phyloP scores from a whole-genome alignment of 2,888 invertebrate species.

The Euplagia quadripunctaria region DNA sequence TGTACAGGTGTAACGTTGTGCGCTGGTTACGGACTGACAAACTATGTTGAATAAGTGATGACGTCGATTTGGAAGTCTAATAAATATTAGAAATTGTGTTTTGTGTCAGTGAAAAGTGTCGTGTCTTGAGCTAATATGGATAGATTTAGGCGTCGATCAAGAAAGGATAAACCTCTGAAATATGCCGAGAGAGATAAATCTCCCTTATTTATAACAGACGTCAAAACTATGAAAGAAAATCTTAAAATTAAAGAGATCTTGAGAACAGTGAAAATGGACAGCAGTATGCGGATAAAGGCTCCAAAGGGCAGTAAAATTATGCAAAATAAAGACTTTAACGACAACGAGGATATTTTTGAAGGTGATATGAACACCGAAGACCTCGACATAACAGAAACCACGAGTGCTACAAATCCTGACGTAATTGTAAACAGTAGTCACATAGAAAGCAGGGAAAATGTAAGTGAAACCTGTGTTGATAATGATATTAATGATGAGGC shows the following conservation, averaged over 20 bases:
- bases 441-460: constrained; percentile 28
- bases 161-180: constrained; percentile 70
- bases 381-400: constrained; percentile 43
- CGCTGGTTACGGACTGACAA: constrained; percentile 63
- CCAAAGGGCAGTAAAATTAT: constrained; percentile 77
- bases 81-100: constrained; percentile 31
- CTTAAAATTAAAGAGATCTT: constrained; percentile 80
- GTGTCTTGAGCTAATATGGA: constrained; percentile 65
- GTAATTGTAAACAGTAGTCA: constrained; percentile 50
- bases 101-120: constrained; percentile 30
- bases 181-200: constrained; percentile 67
- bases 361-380: constrained; percentile 39
- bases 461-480: constrained; percentile 30
- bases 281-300: constrained; percentile 77
- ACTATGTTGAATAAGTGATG: constrained; percentile 52
- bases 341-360: constrained; percentile 69
- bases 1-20: constrained; percentile 75
- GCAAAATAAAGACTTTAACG: constrained; percentile 74
- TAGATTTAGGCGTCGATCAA: constrained; percentile 70
- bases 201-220: constrained; percentile 67
- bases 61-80: constrained; percentile 39
- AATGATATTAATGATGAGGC: constrained; percentile 31
- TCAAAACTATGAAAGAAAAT: constrained; percentile 78
- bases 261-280: constrained; percentile 81
- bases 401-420: constrained; percentile 69